Evolutionary conservation across 2,113 vertebrate genomes (phyloP), one percentile per base, ranked within the genome.

Genomic region (Gymnogyps californianus): DNA sequence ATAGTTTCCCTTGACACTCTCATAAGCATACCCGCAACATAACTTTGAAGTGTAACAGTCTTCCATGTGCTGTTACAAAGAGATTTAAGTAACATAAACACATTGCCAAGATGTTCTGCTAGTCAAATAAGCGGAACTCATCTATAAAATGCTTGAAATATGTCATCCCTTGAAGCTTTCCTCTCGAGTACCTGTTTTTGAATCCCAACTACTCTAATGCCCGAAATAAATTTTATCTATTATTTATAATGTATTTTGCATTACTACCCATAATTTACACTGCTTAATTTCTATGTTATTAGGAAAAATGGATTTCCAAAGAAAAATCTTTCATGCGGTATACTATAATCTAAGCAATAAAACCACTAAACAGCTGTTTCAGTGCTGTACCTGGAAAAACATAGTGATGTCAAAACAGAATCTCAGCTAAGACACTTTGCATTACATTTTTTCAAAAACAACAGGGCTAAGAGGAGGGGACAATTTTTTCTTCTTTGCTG

Each of bases 21-120:
- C 51, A 13, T 8, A 74, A 59, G 13, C 21, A 42, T 2, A 38
- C 4, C 7, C 3, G 0, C 32, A 75, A 38, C 4, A 1, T 17
- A 40, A 21, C 13, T 42, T 40, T 28, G 16, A 82, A 40, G 21
- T 19, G 10, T 14, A 64, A 55, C 9, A 55, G 9, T 16, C 58
- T 77, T 46, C 34, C 34, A 34, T 1, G 10, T 13, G 15, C 47
- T 7, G 11, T 38, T 28, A 71, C 11, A 57, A 61, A 38, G 26
- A 54, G 16, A 62, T 13, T 51, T 31, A 61, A 65, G 61, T 51
- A 70, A 65, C 19, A n/a, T 6, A 49, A 69, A 49, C 26, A 62
- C 7, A 20, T 25, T 32, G 34, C 20, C 26, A 66, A 31, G 16
- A 32, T 9, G 15, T n/a, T 71, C n/a, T 49, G 28, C 31, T 24